These are phyloP conservation scores for Mellilla xanthometata DNA, from an alignment of 2,888 invertebrate species.

Conservation along the genomic window DNA sequence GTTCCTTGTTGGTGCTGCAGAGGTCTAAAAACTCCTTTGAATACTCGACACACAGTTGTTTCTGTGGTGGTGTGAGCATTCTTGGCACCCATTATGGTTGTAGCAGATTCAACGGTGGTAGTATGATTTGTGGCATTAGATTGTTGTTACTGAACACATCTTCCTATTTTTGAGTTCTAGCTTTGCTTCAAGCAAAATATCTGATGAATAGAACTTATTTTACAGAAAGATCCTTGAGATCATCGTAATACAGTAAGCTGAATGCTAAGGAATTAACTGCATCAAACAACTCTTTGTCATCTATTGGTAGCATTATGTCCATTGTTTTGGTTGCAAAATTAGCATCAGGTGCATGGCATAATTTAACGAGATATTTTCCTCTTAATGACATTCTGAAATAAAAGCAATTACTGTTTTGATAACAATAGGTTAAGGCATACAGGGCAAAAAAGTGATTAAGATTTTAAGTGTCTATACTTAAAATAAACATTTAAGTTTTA, in stretches of 20 bases:
- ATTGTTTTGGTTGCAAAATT: background rate
- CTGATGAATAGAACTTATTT: background rate
- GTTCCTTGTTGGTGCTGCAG: too few species aligned
- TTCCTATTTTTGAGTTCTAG: background rate
- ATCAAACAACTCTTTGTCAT: background rate
- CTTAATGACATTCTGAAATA: background rate
- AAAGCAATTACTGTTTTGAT: too few species aligned
- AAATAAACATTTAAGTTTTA: background rate
- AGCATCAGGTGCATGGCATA: background rate
- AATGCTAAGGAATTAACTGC: background rate
- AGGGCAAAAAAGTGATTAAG: too few species aligned
- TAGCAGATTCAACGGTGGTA: background rate
- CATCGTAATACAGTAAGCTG: background rate
- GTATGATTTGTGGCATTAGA: background rate
- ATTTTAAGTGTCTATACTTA: background rate
- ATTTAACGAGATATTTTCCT: background rate
- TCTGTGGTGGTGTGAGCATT: too few species aligned
- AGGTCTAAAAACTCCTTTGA: too few species aligned
- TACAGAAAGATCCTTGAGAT: background rate
- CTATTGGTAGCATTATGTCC: background rate
- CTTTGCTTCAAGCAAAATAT: background rate
- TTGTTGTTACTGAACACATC: background rate
- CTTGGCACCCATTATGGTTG: background rate
- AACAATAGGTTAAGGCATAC: too few species aligned
- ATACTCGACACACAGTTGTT: too few species aligned